These are phyloP conservation scores for Gymnobelideus leadbeateri DNA, from an alignment of 2,113 vertebrate genomes.

Conservation along the genomic window DNA sequence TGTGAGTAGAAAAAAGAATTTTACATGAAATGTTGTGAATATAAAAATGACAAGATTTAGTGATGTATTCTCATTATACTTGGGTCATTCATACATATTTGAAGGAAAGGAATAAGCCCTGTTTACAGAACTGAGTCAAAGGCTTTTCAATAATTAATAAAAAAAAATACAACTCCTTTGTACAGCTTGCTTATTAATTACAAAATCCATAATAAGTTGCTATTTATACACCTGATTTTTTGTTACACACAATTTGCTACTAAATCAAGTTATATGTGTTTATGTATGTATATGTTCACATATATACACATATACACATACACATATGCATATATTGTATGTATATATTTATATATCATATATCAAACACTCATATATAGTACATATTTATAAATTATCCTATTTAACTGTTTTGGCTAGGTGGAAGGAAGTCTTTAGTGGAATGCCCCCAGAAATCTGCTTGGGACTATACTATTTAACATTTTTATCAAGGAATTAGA, in stretches of 20 bases:
- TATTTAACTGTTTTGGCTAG: background rate
- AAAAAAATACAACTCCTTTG: background rate
- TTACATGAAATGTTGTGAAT: background rate
- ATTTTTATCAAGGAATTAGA: background rate
- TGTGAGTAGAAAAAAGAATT: background rate
- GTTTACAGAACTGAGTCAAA: background rate
- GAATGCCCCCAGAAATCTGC: background rate
- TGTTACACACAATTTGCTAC: background rate
- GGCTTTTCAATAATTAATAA: background rate
- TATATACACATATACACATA: too few relatives aligned
- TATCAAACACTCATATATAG: too few relatives aligned
- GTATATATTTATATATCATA: too few relatives aligned
- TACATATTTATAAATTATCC: too few relatives aligned
- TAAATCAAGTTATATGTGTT: background rate
- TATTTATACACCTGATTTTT: background rate
- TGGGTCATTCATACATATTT: background rate
- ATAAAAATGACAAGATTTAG: background rate
- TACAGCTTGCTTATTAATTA: background rate
- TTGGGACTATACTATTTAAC: background rate
- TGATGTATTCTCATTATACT: background rate
- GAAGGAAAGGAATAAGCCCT: background rate
- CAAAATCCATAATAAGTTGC: background rate
- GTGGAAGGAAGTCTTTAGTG: background rate
- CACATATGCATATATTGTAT: too few relatives aligned
- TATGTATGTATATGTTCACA: too few relatives aligned